Conservation (phyloP, 2,888 invertebrate species). For the Mythimna vitellina region DNA sequence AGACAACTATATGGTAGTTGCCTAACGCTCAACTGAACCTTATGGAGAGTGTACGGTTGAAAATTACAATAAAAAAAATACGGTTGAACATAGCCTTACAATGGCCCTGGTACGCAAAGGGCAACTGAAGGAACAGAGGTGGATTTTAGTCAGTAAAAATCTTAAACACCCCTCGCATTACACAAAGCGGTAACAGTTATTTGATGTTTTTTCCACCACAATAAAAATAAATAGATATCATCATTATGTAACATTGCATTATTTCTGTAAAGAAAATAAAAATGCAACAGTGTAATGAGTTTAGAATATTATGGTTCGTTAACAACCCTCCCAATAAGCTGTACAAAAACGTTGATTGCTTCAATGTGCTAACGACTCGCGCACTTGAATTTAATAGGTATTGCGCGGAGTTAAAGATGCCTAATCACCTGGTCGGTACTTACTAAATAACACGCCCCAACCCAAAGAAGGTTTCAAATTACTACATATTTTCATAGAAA, state of each 20-base stretch:
- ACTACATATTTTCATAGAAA: not conserved
- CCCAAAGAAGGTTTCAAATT: not conserved
- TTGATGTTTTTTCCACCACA: no score
- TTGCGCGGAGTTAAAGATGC: slow-evolving; percentile 13
- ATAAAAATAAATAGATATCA: no score
- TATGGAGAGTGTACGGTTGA: no score
- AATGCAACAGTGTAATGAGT: not conserved
- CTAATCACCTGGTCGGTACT: slow-evolving; percentile 35
- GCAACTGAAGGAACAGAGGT: no score
- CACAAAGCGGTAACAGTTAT: no score
- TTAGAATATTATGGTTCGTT: not conserved
- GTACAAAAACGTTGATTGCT: slow-evolving; percentile 46
- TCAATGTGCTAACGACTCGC: slow-evolving; percentile 39
- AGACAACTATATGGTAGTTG: no score
- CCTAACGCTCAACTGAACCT: no score
- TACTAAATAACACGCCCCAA: slow-evolving; percentile 35
- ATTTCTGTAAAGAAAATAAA: not conserved
- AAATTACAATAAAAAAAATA: no score
- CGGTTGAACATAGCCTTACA: no score
- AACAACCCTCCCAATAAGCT: slow-evolving; percentile 33
- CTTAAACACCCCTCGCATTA: no score
- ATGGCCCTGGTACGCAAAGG: no score
- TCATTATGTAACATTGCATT: not conserved
- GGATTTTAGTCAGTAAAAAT: no score
- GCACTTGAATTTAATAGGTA: slow-evolving; percentile 31